These are phyloP conservation scores for Etheostoma spectabile DNA, from an alignment of 2,113 vertebrate genomes.

Conservation along the genomic window DNA sequence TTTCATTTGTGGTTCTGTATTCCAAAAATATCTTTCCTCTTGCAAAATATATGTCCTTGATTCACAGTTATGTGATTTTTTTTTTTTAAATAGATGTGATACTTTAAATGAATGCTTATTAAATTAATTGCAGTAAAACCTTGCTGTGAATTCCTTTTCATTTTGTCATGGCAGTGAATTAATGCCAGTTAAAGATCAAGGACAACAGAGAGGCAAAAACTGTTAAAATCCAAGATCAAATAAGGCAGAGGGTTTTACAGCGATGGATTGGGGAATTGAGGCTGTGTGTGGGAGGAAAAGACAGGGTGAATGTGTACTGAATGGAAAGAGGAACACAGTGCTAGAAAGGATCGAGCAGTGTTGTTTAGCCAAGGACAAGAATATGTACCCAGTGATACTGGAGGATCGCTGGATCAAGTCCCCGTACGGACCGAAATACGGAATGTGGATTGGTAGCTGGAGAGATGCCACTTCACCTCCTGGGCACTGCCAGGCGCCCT, in stretches of 20 bases:
- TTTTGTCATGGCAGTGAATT: constrained; percentile 61
- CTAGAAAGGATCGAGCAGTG: background rate
- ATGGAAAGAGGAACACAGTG: constrained; percentile 33
- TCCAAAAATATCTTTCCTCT: constrained; percentile 13
- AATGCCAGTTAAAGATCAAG: constrained; percentile 63
- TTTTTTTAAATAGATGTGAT: background rate
- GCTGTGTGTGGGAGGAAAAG: constrained; percentile 49
- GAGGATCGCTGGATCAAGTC: too few relatives aligned
- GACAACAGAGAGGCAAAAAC: constrained; percentile 53
- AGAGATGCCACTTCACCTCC: too few relatives aligned
- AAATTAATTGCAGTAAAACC: background rate
- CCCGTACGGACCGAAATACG: too few relatives aligned
- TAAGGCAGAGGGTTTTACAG: constrained; percentile 55
- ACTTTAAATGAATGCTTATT: constrained; percentile 2
- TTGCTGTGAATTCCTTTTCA: background rate
- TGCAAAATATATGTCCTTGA: constrained; percentile 3
- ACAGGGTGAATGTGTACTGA: constrained; percentile 35
- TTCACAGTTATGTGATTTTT: background rate
- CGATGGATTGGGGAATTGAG: constrained; percentile 46
- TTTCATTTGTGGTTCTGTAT: constrained; percentile 1
- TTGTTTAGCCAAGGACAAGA: constrained; percentile 12
- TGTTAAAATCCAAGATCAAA: constrained; percentile 68
- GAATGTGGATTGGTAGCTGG: too few relatives aligned
- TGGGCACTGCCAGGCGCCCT: too few relatives aligned
- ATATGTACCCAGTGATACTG: constrained; percentile 7